Evolutionary conservation across 37 sponge, comb jelly and placozoan species (phyloP), one percentile per base, ranked within the genome.

Genomic region (Aplysina aerophoba): DNA sequence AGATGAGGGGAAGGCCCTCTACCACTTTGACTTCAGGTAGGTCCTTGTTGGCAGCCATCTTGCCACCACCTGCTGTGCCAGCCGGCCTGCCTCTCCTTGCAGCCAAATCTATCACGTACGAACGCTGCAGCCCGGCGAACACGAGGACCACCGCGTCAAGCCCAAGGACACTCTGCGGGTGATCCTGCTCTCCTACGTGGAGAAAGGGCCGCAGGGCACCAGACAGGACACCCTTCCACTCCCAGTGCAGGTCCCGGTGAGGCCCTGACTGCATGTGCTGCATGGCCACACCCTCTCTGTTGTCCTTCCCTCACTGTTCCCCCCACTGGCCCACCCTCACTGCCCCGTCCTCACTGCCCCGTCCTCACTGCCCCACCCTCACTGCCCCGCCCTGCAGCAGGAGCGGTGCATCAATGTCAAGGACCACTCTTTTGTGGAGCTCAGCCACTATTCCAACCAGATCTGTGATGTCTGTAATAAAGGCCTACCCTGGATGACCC

Each of bases 381-480:
- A 8, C 50, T 44, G 3, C 50, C 8, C 8, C 50, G 6, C 3
- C 3, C 50, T 36, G 19, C 39, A 41, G 68, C 38, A 64, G 68
- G 81, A 88, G 79, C 41, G 39, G 5, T 73, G 28, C 22, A 40
- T 83, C 58, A 67, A 79, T 57, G 86, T 88, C 34, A 33, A 80
- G 31, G 90, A 90, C 34, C 94, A 93, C 66, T 74, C 81, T 27
- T 93, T 93, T 80, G 87, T 93, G 11, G 88, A 87, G 88, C 30
- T 85, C 39, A 77, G 64, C 36, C 67, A 86, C 81, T 83, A 88
- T 79, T 83, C 85, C 36, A 85, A 84, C 0, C 77, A 88, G n/a
- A 85, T 84, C 82, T 93, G 94, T 93, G 94, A 93, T 67, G 88
- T 90, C 30, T 93, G 94, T 71, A 81, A 85, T 57, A 87, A 88